Base-by-base conservation (phyloP, 2,797 vertebrate species). In the Acrossocheilus wenchowensis region DNA sequence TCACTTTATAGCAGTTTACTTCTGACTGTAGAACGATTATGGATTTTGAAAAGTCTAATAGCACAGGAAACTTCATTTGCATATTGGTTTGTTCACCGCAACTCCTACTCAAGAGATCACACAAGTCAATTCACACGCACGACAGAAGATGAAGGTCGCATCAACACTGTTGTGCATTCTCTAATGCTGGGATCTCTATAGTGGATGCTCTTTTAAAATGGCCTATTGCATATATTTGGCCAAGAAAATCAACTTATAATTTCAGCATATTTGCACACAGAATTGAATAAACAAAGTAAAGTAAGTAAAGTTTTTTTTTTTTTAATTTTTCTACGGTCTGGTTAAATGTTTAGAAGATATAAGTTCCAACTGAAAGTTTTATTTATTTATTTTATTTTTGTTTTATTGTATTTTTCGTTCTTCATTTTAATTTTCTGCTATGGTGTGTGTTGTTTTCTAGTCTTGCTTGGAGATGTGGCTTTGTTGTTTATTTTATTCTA, bases 21-120 rank as follows among this genome's bases (percentile, higher is more conserved):
- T 83, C 6, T 64, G 41, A 74, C 6, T 62, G 15, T 17, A 74
- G 11, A n/a, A n/a, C 6, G 17, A 34, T 45, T 36, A n/a, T 75
- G 21, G 14, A 78, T 68, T 68, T n/a, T 68, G 2, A 78, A 21
- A 66, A 26, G 60, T 50, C 21, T 83, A 48, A 39, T 34, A 39
- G 11, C 5, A 85, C 83, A 85, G 83, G 83, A 85, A 85, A 79
- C 45, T 8, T 69, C 2, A 23, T 36, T 78, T 78, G 82, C 82
- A 75, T 50, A 34, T 64, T n/a, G 69, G 52, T 66, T n/a, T 19
- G 21, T 84, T 71, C 50, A 79, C 75, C 75, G 19, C 75, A 72
- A 60, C 64, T 43, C 74, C 73, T 48, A 79, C 83, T 43, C 50
- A 30, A 26, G n/a, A 45, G 9, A 68, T 30, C 8, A 64, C 26